phyloP scores from a whole-genome alignment of 2,888 invertebrate genomes.

The Scaptomyza parva region DNA sequence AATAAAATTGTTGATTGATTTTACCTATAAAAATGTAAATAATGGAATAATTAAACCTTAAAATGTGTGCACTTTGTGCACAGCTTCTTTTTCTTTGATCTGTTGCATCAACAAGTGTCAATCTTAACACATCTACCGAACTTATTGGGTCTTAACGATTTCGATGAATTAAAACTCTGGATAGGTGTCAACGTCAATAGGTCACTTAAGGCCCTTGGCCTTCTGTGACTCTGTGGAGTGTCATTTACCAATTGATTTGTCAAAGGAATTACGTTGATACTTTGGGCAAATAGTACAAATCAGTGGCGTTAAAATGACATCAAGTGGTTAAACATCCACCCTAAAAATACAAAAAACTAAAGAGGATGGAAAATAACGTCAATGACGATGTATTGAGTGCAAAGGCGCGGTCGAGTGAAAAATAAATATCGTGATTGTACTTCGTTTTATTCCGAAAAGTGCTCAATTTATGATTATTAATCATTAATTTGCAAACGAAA shows the following conservation, averaged over 20 bases:
- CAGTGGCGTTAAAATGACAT: slow-evolving; percentile 71
- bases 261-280: slow-evolving; percentile 75
- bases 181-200: slow-evolving; percentile 58
- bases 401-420: slow-evolving; percentile 33
- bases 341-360: slow-evolving; percentile 24
- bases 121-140: slow-evolving; percentile 33
- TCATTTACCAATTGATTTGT: slow-evolving; percentile 70
- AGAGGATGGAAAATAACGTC: slow-evolving; percentile 11
- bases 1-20: slow-evolving; percentile 45
- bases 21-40: background rate
- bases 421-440: slow-evolving; percentile 24
- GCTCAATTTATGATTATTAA: background rate
- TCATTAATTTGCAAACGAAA: background rate
- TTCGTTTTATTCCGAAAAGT: slow-evolving; percentile 5
- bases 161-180: slow-evolving; percentile 47
- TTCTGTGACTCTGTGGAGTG: slow-evolving; percentile 52
- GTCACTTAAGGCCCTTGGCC: slow-evolving; percentile 59
- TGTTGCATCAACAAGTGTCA: slow-evolving; percentile 58
- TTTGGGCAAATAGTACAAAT: slow-evolving; percentile 68
- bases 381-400: slow-evolving; percentile 10
- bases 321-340: slow-evolving; percentile 68
- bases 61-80: slow-evolving; percentile 14
- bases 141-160: slow-evolving; percentile 43
- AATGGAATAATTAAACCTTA: slow-evolving; percentile 7
- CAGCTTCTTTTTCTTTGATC: slow-evolving; percentile 56